Base-by-base conservation (phyloP, 2,888 invertebrate species). In the Mythimna impura region DNA sequence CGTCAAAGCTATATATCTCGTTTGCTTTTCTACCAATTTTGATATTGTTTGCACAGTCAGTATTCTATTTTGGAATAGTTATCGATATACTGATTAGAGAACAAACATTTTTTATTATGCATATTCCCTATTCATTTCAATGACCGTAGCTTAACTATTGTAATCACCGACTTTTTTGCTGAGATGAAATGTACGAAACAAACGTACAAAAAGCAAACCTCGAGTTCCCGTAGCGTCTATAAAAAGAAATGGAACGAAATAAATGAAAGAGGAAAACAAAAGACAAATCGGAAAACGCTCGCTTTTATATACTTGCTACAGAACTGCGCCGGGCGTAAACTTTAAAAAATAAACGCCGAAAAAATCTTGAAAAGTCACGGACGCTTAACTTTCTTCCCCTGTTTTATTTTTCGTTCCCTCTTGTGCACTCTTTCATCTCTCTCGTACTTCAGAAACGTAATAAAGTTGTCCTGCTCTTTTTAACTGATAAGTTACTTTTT, bases 301-400 rank as follows among this genome's bases (percentile, higher is more conserved):
- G 91, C 90, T 90, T 92, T 93, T 93, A 93, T 93, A 91, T 92
- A 94, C 92, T 92, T 89, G 90, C 90, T 88, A 92, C 91, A 90
- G 88, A 88, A 86, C 88, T 82, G 84, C 87, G 88, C 86, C 87
- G 88, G 90, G 90, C 92, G 93, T 94, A 94, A 95, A 95, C 88
- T 95, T 95, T 94, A 94, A 95, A 96, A 96, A 95, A 95, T 93
- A 94, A 95, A 95, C 93, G 93, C 90, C 92, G 90, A 94, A 95
- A 94, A 95, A 96, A 95, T 94, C 95, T 96, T 96, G 94, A 95
- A 96, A 96, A 96, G 96, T 96, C 96, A 96, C 96, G 96, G 96
- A 94, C 95, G 96, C 96, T 96, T 96, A 96, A 96, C 96, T 96
- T 96, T 95, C 93, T 94, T 95, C 96, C 96, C 96, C 96, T 92